Conservation (phyloP, 2,797 vertebrate genomes). For the Pantherophis vulpinus region DNA sequence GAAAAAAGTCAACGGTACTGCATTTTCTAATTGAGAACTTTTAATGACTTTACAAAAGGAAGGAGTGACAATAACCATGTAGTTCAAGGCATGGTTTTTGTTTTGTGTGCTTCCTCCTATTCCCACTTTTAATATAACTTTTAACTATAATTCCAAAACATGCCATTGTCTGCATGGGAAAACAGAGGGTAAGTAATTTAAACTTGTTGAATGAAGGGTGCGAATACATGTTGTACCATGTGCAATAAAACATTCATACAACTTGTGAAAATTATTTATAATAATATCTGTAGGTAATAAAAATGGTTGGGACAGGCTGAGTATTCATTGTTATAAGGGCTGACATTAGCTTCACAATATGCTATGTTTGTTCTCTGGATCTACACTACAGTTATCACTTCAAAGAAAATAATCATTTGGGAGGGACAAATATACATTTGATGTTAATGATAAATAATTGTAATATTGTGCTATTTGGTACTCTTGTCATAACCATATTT, state of each 20-base stretch:
- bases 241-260: constrained; percentile 71
- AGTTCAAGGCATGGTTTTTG: constrained; percentile 26
- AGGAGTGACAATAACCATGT: constrained; percentile 20
- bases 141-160: constrained; percentile 41
- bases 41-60: constrained; percentile 53
- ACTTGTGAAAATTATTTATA: constrained; percentile 77
- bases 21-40: constrained; percentile 50
- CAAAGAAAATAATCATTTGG: constrained; percentile 58
- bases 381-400: constrained; percentile 60
- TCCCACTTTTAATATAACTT: constrained; percentile 40
- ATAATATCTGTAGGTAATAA: constrained; percentile 66
- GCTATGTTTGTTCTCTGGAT: constrained; percentile 56
- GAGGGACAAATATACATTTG: constrained; percentile 64
- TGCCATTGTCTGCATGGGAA: constrained; percentile 38
- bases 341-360: constrained; percentile 50
- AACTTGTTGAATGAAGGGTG: constrained; percentile 44
- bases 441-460: constrained; percentile 68
- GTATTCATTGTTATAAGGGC: constrained; percentile 55
- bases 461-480: constrained; percentile 71
- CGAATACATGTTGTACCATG: constrained; percentile 59
- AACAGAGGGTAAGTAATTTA: constrained; percentile 50
- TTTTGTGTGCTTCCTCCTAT: constrained; percentile 28
- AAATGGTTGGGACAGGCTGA: constrained; percentile 63
- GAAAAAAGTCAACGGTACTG: constrained; percentile 16
- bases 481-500: constrained; percentile 71